Evolutionary conservation across 2,113 vertebrate species (phyloP).

Genomic region (Emydura subglobosa): DNA sequence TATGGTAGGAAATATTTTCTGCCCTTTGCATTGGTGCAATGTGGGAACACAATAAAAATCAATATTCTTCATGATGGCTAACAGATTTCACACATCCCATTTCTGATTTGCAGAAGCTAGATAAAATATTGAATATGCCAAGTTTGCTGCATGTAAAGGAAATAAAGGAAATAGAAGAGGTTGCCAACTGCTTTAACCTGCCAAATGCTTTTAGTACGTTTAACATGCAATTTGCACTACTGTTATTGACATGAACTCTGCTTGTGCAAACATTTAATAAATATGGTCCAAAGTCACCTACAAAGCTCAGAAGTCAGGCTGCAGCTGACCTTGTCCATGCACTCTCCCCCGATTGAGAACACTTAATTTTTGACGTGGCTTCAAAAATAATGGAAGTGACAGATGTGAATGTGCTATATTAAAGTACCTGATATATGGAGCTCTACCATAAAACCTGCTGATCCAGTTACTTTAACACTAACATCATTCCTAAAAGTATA

Average conservation of each 20-base stretch:
- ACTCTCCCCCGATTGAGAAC: constrained; percentile 6
- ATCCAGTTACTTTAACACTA: background rate
- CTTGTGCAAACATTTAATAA: constrained; percentile 54
- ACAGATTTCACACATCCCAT: background rate
- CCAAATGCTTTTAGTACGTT: constrained; percentile 34
- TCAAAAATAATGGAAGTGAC: constrained; percentile 40
- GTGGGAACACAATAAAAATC: background rate
- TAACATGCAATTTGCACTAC: constrained; percentile 50
- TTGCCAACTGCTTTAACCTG: background rate
- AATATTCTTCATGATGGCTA: too few species aligned
- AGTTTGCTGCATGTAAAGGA: constrained; percentile 32
- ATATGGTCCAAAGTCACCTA: constrained; percentile 27
- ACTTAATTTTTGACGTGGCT: constrained; percentile 20
- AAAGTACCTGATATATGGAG: background rate
- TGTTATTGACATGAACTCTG: constrained; percentile 40
- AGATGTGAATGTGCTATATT: background rate
- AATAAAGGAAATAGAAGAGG: constrained; percentile 20
- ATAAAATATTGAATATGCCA: constrained; percentile 18
- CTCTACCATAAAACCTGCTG: background rate
- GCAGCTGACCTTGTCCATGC: constrained; percentile 26
- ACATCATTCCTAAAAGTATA: background rate
- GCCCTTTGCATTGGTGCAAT: background rate
- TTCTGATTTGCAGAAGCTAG: background rate
- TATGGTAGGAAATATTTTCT: constrained; percentile 1
- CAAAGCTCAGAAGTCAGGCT: background rate